These are phyloP conservation scores for Helogale parvula DNA, from an alignment of 2,113 vertebrate species.

Conservation along the genomic window DNA sequence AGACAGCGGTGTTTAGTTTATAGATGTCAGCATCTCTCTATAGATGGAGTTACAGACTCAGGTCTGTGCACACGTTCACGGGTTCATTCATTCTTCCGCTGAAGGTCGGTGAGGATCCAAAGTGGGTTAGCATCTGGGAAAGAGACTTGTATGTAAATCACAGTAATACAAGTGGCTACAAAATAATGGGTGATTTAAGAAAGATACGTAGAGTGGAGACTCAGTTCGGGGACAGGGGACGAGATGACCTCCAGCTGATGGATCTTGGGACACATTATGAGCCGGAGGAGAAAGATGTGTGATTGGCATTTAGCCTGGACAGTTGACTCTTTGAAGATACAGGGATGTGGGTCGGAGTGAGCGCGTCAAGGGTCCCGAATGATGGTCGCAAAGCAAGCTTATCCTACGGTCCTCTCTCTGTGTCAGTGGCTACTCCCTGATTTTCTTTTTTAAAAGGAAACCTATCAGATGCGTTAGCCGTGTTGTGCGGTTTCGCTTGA, in stretches of 20 bases:
- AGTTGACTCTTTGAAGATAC: neutral
- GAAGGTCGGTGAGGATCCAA: neutral
- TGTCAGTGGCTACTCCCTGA: fast-evolving
- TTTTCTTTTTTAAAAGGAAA: neutral
- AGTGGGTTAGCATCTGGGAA: neutral
- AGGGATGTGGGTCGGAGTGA: fast-evolving
- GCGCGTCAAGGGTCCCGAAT: neutral
- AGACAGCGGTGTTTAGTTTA: neutral
- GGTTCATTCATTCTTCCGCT: fast-evolving
- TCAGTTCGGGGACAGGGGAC: fast-evolving
- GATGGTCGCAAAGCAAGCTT: fast-evolving
- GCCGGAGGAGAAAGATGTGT: fast-evolving
- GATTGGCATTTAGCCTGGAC: fast-evolving
- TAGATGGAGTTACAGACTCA: neutral
- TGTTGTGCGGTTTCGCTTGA: neutral
- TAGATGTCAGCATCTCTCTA: neutral
- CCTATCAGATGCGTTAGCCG: neutral
- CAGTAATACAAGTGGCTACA: fast-evolving
- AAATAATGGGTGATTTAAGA: neutral
- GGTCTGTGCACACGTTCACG: fast-evolving
- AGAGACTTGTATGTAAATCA: neutral
- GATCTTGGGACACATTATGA: fast-evolving
- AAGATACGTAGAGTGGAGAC: fast-evolving
- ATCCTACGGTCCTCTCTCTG: fast-evolving
- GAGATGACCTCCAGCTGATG: fast-evolving